These are phyloP conservation scores for Stenoptilia bipunctidactyla DNA, from an alignment of 2,888 invertebrate species.

Conservation along the genomic window DNA sequence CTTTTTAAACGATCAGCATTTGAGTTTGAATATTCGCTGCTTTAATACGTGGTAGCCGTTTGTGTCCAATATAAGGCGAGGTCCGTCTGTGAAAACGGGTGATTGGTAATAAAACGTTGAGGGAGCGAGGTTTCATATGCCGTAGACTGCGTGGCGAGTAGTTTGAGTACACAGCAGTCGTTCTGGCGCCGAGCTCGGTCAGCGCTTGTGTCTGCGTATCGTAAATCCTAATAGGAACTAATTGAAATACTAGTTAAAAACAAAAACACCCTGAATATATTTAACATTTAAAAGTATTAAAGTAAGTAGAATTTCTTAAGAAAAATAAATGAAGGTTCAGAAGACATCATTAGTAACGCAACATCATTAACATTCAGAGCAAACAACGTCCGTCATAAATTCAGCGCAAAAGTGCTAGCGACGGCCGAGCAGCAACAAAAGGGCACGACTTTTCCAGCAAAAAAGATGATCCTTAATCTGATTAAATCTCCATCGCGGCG, in stretches of 20 bases:
- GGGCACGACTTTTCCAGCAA: constrained; percentile 67
- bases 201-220: too few relatives aligned
- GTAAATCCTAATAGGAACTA: too few relatives aligned
- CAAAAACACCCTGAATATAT: too few relatives aligned
- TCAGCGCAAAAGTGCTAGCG: constrained; percentile 63
- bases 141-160: constrained; percentile 54
- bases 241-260: too few relatives aligned
- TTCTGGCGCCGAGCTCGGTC: constrained; percentile 26
- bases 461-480: constrained; percentile 72
- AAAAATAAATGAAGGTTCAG: too few relatives aligned
- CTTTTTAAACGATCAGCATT: too few relatives aligned
- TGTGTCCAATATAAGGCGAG: neutral
- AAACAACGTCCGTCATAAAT: constrained; percentile 61
- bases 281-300: too few relatives aligned
- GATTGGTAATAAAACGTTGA: constrained; percentile 30
- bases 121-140: constrained; percentile 22
- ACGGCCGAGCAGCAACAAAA: constrained; percentile 64
- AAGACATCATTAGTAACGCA: neutral
- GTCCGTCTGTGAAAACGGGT: neutral
- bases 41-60: neutral
- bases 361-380: constrained; percentile 55
- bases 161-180: constrained; percentile 30
- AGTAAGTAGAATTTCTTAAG: too few relatives aligned
- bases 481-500: constrained; percentile 70
- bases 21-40: neutral